Conservation (phyloP, 37 sponge, comb jelly and placozoan species). For the Ephydatia muelleri region DNA sequence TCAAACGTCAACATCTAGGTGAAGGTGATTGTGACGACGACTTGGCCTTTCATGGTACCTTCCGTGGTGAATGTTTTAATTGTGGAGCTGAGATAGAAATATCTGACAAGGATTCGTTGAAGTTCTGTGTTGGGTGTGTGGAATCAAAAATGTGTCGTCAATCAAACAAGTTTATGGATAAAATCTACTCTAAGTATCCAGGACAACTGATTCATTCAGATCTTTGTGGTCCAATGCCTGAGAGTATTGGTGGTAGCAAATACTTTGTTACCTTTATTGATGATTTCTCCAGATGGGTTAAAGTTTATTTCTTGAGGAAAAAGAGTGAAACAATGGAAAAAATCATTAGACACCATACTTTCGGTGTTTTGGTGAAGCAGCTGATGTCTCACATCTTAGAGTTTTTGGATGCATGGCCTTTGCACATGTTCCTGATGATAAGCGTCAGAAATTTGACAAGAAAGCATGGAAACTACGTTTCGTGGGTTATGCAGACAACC, state of each 20-base stretch:
- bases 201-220: conserved; percentile 55
- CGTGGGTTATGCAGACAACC: background rate
- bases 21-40: too few relatives aligned
- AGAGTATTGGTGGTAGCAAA: conserved; percentile 58
- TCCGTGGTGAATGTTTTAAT: background rate
- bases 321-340: conserved; percentile 55
- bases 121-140: conserved; percentile 44
- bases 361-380: conserved; percentile 42
- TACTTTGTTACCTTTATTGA: conserved; percentile 73
- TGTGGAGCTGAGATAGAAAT: conserved; percentile 14
- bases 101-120: conserved; percentile 3
- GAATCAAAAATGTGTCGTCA: conserved; percentile 38
- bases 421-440: conserved; percentile 45
- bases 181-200: conserved; percentile 20
- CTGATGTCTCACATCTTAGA: conserved; percentile 34
- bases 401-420: conserved; percentile 62
- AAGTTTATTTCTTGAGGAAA: conserved; percentile 42
- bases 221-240: conserved; percentile 59
- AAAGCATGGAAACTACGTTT: conserved; percentile 7
- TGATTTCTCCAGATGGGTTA: conserved; percentile 62
- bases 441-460: conserved; percentile 12
- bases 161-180: conserved; percentile 38
- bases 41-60: background rate
- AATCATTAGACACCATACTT: conserved; percentile 54
- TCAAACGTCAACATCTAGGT: too few relatives aligned